Conservation (phyloP, 2,888 invertebrate genomes). For the Caenorhabditis sp. region DNA sequence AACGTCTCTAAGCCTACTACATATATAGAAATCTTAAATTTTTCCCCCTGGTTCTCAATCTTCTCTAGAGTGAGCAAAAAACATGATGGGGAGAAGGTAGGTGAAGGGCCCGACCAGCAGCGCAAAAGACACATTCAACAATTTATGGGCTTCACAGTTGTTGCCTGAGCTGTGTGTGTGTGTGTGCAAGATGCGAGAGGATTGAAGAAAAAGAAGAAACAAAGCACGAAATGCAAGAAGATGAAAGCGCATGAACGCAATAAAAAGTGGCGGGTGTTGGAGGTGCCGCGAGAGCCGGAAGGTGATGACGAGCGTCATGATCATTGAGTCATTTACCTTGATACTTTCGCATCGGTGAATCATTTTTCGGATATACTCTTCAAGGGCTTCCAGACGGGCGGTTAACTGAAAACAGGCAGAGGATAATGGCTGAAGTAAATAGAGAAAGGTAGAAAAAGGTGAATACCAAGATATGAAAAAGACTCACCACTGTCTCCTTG, state of each 20-base stretch:
- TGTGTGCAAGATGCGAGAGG: constrained; percentile 7
- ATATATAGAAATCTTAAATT: no score
- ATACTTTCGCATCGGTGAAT: constrained; percentile 64
- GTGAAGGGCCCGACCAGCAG: neutral
- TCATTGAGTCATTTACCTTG: constrained; percentile 56
- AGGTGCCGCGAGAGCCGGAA: constrained; percentile 15
- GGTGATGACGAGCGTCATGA: constrained; percentile 7
- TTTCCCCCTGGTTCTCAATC: neutral
- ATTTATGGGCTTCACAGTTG: constrained; percentile 59
- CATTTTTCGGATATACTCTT: constrained; percentile 62
- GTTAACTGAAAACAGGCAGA: constrained; percentile 17
- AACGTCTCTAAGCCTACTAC: no score
- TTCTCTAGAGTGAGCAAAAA: constrained; percentile 1
- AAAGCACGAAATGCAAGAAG: constrained; percentile 9
- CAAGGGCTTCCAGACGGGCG: constrained; percentile 56
- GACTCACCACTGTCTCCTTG: constrained; percentile 32
- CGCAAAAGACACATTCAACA: constrained; percentile 43
- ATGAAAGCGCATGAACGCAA: constrained; percentile 37
- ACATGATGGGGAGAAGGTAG: constrained; percentile 2
- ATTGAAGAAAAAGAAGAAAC: constrained; percentile 20
- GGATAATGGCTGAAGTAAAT: neutral
- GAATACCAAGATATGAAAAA: neutral
- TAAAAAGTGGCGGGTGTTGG: constrained; percentile 4
- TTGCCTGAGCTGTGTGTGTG: constrained; percentile 1
- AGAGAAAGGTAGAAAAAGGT: no score